Conservation (phyloP, 2,113 vertebrate genomes). For the Sinocyclocheilus grahami region DNA sequence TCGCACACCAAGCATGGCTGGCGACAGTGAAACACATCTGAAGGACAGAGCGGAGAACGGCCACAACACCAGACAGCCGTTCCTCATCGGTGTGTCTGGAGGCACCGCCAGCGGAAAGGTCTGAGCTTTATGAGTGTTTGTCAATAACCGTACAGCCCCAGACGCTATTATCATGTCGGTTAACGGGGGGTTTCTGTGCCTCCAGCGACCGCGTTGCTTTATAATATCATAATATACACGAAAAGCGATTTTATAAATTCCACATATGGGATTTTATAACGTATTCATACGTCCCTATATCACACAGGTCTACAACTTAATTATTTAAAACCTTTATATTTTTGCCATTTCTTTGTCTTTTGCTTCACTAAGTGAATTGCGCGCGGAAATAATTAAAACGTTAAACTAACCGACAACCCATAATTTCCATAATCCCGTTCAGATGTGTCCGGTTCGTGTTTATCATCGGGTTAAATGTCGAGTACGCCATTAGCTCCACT, state of each 20-base stretch:
- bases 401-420: background rate
- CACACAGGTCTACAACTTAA: background rate
- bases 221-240: background rate
- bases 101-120: conserved; percentile 97
- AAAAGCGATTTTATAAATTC: background rate
- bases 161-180: background rate
- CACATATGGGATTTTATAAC: background rate
- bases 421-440: too few species aligned
- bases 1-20: conserved; percentile 83
- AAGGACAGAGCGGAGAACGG: conserved; percentile 74
- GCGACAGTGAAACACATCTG: conserved; percentile 85
- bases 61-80: conserved; percentile 79
- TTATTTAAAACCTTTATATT: background rate
- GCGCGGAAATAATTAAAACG: background rate
- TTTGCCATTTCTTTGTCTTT: background rate
- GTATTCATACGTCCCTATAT: accelerated
- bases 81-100: conserved; percentile 93
- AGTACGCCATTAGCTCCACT: conserved; percentile 2
- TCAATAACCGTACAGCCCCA: background rate
- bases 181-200: background rate
- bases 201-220: conserved; percentile 71
- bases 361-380: background rate
- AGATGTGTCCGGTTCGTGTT: background rate
- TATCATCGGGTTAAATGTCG: background rate
- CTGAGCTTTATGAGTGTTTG: conserved; percentile 36